phyloP scores from a whole-genome alignment of 2,113 vertebrate genomes.

The Isichthys henryi region DNA sequence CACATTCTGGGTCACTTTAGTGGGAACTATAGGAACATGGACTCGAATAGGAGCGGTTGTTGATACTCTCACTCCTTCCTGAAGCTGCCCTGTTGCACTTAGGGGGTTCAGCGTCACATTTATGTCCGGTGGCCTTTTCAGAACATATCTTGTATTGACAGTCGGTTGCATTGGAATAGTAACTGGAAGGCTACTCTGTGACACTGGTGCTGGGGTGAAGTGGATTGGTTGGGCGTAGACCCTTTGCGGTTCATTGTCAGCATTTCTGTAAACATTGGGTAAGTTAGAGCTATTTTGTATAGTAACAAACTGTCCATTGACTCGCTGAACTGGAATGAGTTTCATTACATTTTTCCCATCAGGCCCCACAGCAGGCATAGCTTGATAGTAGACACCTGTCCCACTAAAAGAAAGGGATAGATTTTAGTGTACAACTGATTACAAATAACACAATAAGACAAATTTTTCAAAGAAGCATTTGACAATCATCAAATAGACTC shows the following conservation, averaged over 20 bases:
- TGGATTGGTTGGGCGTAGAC: conserved; percentile 50
- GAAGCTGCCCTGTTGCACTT: conserved; percentile 40
- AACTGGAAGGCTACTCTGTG: conserved; percentile 48
- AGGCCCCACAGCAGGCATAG: conserved; percentile 69
- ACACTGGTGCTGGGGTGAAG: conserved; percentile 38
- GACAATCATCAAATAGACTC: background rate
- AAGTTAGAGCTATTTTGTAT: conserved; percentile 49
- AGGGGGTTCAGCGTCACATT: conserved; percentile 30
- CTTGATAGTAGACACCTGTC: conserved; percentile 75
- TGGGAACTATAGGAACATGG: conserved; percentile 39
- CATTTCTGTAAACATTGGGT: conserved; percentile 44
- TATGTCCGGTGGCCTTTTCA: conserved; percentile 51
- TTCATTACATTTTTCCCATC: conserved; percentile 84
- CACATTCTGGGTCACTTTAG: conserved; percentile 39
- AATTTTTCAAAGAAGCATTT: too few species aligned
- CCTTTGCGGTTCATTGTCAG: conserved; percentile 43
- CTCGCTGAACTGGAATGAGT: conserved; percentile 73
- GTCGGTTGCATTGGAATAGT: conserved; percentile 42
- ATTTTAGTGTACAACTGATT: background rate
- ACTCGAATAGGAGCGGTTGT: conserved; percentile 39
- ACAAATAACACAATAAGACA: background rate
- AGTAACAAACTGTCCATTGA: conserved; percentile 61
- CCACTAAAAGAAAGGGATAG: conserved; percentile 47
- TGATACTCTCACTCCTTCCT: conserved; percentile 35
- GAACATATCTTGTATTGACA: conserved; percentile 51